Evolutionary conservation across 2,113 vertebrate species (phyloP).

Genomic region (Mixornis gularis): DNA sequence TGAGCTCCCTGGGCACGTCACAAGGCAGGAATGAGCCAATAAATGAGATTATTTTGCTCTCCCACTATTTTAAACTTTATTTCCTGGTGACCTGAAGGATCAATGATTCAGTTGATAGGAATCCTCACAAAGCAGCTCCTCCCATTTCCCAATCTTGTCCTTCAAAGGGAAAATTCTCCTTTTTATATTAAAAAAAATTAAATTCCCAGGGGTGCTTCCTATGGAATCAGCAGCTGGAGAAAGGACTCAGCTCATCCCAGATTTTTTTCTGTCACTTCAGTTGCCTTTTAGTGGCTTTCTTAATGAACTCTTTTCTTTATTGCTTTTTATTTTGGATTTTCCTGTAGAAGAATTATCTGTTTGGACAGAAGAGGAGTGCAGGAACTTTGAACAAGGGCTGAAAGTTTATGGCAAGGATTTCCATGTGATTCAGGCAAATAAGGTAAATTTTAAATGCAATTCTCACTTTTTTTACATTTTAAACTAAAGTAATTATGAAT

Average conservation of each 20-base stretch:
- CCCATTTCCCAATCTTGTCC: not conserved
- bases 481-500: not conserved
- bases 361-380: constrained; percentile 96
- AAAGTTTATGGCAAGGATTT: constrained; percentile 96
- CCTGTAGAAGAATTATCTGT: constrained; percentile 88
- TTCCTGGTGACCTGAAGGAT: not conserved
- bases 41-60: not conserved
- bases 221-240: not conserved
- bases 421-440: constrained; percentile 93
- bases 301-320: not conserved
- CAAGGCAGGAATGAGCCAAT: not conserved
- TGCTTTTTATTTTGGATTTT: not conserved
- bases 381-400: constrained; percentile 93
- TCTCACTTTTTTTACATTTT: not conserved
- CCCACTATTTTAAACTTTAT: not conserved
- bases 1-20: too few relatives aligned
- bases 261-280: not conserved
- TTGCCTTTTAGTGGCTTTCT: not conserved
- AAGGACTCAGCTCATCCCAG: not conserved
- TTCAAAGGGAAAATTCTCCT: not conserved
- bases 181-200: not conserved
- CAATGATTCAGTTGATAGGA: not conserved
- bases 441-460: constrained; percentile 72
- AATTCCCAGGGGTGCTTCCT: not conserved
- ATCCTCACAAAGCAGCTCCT: not conserved